Evolutionary conservation across 2,888 invertebrate genomes (phyloP).

Genomic region (Andrena bicolor): DNA sequence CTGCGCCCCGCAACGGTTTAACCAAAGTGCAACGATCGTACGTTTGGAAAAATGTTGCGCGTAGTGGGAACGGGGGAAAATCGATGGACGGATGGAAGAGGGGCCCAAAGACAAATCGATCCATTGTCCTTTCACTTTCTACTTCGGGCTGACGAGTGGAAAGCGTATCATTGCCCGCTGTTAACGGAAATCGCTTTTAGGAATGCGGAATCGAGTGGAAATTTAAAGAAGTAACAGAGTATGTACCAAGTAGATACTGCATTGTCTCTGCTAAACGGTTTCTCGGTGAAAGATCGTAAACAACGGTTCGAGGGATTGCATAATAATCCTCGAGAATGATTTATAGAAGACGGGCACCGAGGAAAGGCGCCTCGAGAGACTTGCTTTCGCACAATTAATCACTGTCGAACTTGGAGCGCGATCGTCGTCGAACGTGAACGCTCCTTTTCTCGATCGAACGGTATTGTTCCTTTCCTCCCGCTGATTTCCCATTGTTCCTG

Average conservation of each 20-base stretch:
- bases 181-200: slow-evolving; percentile 5
- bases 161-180: slow-evolving; percentile 33
- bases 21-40: not conserved
- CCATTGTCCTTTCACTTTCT: slow-evolving; percentile 46
- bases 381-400: slow-evolving; percentile 20
- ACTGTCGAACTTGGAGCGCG: slow-evolving; percentile 8
- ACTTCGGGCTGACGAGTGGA: slow-evolving; percentile 4
- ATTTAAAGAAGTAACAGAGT: not conserved
- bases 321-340: slow-evolving; percentile 7
- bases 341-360: not conserved
- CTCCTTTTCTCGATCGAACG: not conserved
- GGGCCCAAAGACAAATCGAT: slow-evolving; percentile 36
- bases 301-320: slow-evolving; percentile 5
- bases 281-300: not conserved
- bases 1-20: not conserved
- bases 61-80: slow-evolving; percentile 12
- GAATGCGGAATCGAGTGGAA: not conserved
- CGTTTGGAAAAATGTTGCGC: not conserved
- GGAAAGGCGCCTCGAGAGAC: slow-evolving; percentile 6
- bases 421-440: slow-evolving; percentile 3
- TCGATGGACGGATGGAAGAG: slow-evolving; percentile 23
- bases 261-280: not conserved
- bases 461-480: not conserved
- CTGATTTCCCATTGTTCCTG: not conserved
- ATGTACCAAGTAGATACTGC: not conserved